A percentile compares a stretch with the other conserved stretches of the same genome.
phyloP scores from a whole-genome alignment of 2,113 vertebrate species.

The Alaudala cheleensis region DNA sequence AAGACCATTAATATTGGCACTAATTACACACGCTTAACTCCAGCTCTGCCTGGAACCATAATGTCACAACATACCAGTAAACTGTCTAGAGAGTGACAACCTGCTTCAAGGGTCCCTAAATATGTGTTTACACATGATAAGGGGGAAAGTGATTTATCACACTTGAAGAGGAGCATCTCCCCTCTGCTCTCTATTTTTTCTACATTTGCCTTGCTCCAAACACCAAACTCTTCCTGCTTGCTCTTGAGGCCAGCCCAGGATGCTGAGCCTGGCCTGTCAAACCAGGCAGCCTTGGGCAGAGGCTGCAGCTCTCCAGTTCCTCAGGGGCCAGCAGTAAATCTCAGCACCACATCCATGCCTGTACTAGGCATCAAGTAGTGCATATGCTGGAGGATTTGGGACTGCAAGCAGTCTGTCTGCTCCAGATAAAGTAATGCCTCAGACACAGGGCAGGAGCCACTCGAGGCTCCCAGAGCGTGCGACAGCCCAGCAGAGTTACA shows the following conservation, averaged over 20 bases:
- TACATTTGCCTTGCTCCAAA: not conserved
- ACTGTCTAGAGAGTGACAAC: not conserved
- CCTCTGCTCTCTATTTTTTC: not conserved
- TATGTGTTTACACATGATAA: not conserved
- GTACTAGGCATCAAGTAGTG: not conserved
- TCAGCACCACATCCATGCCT: not conserved
- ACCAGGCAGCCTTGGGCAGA: rapidly evolving
- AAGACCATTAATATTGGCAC: not conserved
- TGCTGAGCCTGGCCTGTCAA: not conserved
- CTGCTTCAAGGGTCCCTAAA: not conserved
- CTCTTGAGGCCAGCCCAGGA: not conserved
- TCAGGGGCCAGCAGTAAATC: not conserved
- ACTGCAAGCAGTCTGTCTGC: slow-evolving; percentile 5
- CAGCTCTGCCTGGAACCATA: not conserved
- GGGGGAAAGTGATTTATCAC: not conserved
- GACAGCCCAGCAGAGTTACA: slow-evolving; percentile 4
- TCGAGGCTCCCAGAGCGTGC: not conserved
- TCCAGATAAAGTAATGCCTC: not conserved
- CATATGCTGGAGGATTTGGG: not conserved
- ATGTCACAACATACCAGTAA: not conserved
- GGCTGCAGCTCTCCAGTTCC: not conserved
- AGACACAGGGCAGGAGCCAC: slow-evolving; percentile 7
- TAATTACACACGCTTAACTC: slow-evolving; percentile 12
- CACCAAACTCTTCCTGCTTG: not conserved
- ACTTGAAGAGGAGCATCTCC: not conserved